Percentiles rank a stretch among this genome's conserved stretches.
These are phyloP conservation scores for Sphinx pinastri DNA, from an alignment of 2,888 invertebrate genomes.

Conservation along the genomic window DNA sequence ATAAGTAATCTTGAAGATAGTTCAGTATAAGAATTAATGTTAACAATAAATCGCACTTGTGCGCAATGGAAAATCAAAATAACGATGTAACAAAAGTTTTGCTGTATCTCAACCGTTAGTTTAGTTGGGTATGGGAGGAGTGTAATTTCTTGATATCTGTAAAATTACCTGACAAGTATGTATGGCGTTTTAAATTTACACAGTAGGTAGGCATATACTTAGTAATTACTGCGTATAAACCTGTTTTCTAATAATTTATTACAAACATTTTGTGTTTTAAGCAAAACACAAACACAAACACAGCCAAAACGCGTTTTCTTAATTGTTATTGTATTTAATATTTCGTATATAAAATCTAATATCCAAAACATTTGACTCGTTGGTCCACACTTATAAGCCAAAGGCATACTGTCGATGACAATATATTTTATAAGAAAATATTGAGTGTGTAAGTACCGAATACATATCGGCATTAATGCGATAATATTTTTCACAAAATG, in stretches of 20 bases:
- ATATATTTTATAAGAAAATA: conserved; percentile 21
- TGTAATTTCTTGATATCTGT: not conserved
- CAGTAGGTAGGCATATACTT: not conserved
- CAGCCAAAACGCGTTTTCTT: conserved; percentile 74
- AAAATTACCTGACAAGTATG: not conserved
- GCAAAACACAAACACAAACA: too few relatives aligned
- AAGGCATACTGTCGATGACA: conserved; percentile 66
- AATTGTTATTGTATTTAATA: conserved; percentile 55
- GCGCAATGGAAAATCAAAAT: too few relatives aligned
- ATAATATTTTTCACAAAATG: not conserved
- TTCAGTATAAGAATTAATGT: too few relatives aligned
- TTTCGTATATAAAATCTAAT: conserved; percentile 68
- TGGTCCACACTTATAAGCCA: conserved; percentile 79
- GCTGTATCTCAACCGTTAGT: too few relatives aligned
- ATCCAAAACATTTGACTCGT: conserved; percentile 76
- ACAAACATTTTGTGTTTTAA: conserved; percentile 61
- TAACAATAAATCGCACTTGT: too few relatives aligned
- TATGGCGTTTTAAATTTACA: not conserved
- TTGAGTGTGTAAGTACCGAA: not conserved
- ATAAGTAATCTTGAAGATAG: too few relatives aligned
- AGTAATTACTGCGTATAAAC: not conserved
- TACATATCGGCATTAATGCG: conserved; percentile 6
- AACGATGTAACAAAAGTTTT: too few relatives aligned
- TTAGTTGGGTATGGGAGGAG: not conserved
- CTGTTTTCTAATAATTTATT: conserved; percentile 31